Evolutionary conservation across 2,113 vertebrate genomes (phyloP).

Genomic region (Bubo bubo): DNA sequence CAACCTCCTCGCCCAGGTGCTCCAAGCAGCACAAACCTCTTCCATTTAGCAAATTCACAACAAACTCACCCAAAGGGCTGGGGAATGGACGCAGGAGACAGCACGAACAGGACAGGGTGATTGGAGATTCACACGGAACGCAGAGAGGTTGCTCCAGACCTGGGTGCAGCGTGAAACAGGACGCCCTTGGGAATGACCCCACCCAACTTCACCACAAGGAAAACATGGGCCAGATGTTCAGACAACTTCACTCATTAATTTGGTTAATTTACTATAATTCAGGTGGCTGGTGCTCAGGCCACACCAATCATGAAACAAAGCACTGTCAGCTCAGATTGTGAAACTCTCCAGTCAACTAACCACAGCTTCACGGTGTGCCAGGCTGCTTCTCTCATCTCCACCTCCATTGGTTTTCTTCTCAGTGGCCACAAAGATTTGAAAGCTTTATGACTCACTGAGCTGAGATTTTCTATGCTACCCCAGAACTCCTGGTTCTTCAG

Average conservation of each 20-base stretch:
- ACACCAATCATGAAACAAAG: constrained; percentile 5
- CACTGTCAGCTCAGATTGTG: background rate
- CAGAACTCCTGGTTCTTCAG: background rate
- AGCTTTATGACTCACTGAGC: constrained; percentile 19
- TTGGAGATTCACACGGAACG: rapidly evolving
- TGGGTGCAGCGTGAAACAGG: background rate
- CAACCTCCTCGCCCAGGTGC: background rate
- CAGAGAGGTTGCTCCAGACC: background rate
- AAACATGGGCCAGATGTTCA: background rate
- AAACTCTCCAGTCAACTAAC: constrained; percentile 11
- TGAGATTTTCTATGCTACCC: background rate
- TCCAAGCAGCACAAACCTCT: background rate
- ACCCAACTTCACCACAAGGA: background rate
- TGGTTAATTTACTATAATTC: constrained; percentile 21
- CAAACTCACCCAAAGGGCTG: background rate
- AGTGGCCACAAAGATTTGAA: background rate
- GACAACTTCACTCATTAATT: background rate
- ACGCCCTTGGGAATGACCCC: background rate
- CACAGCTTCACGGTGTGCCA: background rate
- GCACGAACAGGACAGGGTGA: rapidly evolving
- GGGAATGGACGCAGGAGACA: background rate
- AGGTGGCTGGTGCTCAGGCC: constrained; percentile 4
- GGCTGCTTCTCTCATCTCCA: background rate
- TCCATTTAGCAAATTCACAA: background rate
- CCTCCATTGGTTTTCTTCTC: constrained; percentile 18